Evolutionary conservation across 1,140 invertebrate species (phyloP).

Genomic region (Brachionus rubens): DNA sequence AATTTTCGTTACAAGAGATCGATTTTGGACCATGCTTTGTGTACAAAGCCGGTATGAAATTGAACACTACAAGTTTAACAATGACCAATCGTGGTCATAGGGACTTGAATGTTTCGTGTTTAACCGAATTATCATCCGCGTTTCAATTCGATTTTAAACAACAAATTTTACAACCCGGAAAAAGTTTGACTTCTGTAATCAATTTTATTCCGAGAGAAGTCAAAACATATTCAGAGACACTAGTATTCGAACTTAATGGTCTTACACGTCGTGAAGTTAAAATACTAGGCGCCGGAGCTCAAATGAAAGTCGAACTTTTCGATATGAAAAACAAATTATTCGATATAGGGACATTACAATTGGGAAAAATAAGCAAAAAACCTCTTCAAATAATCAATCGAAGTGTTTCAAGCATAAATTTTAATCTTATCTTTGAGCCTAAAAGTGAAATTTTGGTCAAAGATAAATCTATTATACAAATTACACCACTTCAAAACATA

Average conservation of each 20-base stretch:
- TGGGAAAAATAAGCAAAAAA: background rate
- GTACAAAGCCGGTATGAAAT: constrained; percentile 56
- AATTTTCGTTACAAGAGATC: constrained; percentile 56
- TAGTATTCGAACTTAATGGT: constrained; percentile 60
- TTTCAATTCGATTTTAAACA: constrained; percentile 56
- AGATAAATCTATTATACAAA: background rate
- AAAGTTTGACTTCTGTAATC: constrained; percentile 53
- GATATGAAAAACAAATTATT: constrained; percentile 56
- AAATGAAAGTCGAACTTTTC: constrained; percentile 56
- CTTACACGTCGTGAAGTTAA: constrained; percentile 55
- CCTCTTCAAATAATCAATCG: constrained; percentile 1
- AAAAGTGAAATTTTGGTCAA: background rate
- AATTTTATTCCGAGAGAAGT: constrained; percentile 57
- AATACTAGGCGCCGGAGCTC: constrained; percentile 55
- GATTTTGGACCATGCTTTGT: constrained; percentile 60
- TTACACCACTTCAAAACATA: background rate
- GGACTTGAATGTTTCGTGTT: constrained; percentile 57
- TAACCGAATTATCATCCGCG: constrained; percentile 52
- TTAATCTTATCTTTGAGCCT: constrained; percentile 25
- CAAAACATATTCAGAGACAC: constrained; percentile 54
- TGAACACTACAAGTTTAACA: constrained; percentile 51
- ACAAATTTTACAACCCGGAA: constrained; percentile 52
- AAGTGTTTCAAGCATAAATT: background rate
- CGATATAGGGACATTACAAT: constrained; percentile 54
- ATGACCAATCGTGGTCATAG: constrained; percentile 59